Base-by-base conservation (phyloP, 53 echinoderm and acorn worm species). In the Echinometra lucunter region DNA sequence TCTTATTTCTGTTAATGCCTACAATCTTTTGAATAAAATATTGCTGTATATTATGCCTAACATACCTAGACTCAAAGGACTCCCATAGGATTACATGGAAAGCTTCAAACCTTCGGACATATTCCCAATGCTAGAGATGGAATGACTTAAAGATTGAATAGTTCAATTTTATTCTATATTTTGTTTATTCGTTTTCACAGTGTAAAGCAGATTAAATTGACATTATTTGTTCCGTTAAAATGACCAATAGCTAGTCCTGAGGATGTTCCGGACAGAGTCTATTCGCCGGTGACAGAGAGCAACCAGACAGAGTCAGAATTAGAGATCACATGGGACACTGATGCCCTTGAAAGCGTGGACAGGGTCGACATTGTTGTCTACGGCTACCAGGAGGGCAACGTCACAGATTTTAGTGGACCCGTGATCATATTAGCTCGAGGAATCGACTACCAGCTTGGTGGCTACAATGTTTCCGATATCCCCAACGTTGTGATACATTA, bases 311-410 rank as follows among this genome's bases (percentile, higher is more conserved):
- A 13, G 6, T 23, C 82, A 1, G 42, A 40, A 6, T 45, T 94
- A 30, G 85, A 37, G 27, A 66, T 96, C 56, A 94, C 81, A 0
- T 96, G 96, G 96, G 91, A 94, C 91, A 82, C 96, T 8, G 94
- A 96, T 2, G 45, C 57, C 19, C 57, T 96, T 15, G 56, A 66
- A 89, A 40, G 42, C 70, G 96, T 94, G 21, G 37, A 91, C 37
- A 7, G 55, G 23, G 94, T 96, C 37, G 83, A 88, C 42, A 83
- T 96, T 81, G 83, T 83, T 15, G 82, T 96, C 23, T 94, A 96
- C 45, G 96, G 90, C 1, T 96, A 96, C 81, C 82, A 2, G 15
- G 94, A 94, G 82, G 45, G 63, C 66, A 53, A 37, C 0, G 83
- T 10, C 0, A 45, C 63, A 1, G 94, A 82, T 19, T 82, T 85